Evolutionary conservation across 2,113 vertebrate genomes (phyloP).

Genomic region (Phyllostomus discolor): DNA sequence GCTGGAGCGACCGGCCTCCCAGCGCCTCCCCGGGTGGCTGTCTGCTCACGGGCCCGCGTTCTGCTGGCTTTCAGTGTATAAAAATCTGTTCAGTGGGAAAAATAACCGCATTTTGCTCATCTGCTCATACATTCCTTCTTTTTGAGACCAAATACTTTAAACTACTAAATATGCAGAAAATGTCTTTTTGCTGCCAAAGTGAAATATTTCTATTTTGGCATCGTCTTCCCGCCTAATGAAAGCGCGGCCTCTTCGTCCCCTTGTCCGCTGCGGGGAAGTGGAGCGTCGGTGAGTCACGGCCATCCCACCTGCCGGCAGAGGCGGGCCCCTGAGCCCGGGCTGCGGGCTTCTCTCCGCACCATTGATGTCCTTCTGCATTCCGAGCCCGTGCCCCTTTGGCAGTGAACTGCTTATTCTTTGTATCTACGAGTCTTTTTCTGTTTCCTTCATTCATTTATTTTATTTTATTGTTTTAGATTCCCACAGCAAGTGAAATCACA

Average conservation of each 20-base stretch:
- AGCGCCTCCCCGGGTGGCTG: background rate
- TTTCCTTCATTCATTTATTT: background rate
- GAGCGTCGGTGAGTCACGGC: background rate
- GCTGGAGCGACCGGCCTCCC: background rate
- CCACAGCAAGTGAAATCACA: background rate
- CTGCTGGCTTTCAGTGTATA: background rate
- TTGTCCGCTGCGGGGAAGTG: background rate
- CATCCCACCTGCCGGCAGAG: background rate
- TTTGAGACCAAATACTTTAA: background rate
- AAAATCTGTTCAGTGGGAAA: background rate
- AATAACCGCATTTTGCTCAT: background rate
- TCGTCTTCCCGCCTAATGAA: background rate
- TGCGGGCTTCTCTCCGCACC: background rate
- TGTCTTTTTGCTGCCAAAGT: background rate
- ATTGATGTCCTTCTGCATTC: too few species aligned
- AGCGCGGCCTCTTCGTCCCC: background rate
- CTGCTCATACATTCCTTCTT: background rate
- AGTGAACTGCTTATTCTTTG: too few species aligned
- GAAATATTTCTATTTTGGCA: background rate
- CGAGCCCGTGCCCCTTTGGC: background rate
- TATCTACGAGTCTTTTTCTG: background rate
- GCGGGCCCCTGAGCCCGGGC: background rate
- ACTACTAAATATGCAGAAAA: background rate
- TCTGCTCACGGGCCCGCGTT: background rate
- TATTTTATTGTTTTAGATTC: background rate